phyloP scores from a whole-genome alignment of 1,140 invertebrate genomes.

The Phocides pigmalion region DNA sequence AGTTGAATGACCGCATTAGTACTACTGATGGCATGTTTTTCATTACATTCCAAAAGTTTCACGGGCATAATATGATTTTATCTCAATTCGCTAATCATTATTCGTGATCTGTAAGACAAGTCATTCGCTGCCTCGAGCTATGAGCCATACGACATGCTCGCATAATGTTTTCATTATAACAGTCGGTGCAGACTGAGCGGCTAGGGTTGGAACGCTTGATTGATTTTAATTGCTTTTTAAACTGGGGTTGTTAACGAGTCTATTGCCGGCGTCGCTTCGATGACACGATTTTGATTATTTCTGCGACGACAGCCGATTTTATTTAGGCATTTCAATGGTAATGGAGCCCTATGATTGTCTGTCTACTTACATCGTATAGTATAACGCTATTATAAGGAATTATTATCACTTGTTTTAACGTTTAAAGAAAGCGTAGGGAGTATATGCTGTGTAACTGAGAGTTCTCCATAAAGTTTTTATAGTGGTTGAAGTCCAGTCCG shows the following conservation, averaged over 20 bases:
- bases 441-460: too few relatives aligned
- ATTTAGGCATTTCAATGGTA: too few relatives aligned
- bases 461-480: too few relatives aligned
- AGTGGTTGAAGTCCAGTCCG: too few relatives aligned
- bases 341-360: too few relatives aligned
- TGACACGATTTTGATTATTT: not conserved
- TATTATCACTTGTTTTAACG: too few relatives aligned
- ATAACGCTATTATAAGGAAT: too few relatives aligned
- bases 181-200: conserved; percentile 37
- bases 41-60: not conserved
- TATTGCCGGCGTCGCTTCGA: conserved; percentile 28
- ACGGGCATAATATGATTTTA: not conserved
- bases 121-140: conserved; percentile 28
- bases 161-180: conserved; percentile 57
- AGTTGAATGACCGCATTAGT: too few relatives aligned
- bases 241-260: conserved; percentile 30
- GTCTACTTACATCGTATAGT: too few relatives aligned
- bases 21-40: too few relatives aligned
- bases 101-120: conserved; percentile 3
- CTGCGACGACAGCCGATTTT: too few relatives aligned
- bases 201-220: conserved; percentile 52
- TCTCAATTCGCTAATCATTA: not conserved
- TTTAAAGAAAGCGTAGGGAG: too few relatives aligned
- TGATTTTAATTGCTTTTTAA: conserved; percentile 68
- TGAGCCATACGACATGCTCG: conserved; percentile 38